These are phyloP conservation scores for Lordiphosa stackelbergi DNA, from an alignment of 1,140 invertebrate genomes.

Conservation along the genomic window DNA sequence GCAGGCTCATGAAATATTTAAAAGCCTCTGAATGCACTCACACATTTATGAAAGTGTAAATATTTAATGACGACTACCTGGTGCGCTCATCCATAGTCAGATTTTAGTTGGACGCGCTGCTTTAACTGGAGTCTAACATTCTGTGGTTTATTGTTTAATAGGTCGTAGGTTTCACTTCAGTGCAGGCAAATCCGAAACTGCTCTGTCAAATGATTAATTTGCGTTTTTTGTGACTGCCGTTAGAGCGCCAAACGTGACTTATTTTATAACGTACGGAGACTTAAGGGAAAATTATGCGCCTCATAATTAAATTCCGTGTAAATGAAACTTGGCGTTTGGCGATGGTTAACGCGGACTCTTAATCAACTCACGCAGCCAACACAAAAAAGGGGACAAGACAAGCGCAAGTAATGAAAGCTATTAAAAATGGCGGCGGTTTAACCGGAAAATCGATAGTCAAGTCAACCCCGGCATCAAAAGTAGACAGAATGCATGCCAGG, in stretches of 20 bases:
- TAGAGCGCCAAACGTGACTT: conserved; percentile 24
- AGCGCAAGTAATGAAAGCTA: conserved; percentile 65
- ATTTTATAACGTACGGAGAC: conserved; percentile 33
- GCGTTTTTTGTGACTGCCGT: conserved; percentile 31
- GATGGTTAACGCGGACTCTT: conserved; percentile 37
- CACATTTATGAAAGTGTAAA: conserved; percentile 74
- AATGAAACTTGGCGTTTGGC: conserved; percentile 39
- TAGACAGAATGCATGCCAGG: conserved; percentile 59
- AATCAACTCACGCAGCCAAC: conserved; percentile 58
- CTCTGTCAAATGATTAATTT: conserved; percentile 24
- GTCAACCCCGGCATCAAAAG: conserved; percentile 47
- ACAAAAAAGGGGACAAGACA: conserved; percentile 23
- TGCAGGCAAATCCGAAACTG: too few relatives aligned
- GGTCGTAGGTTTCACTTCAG: not conserved
- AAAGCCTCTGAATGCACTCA: conserved; percentile 67
- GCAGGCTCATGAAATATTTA: conserved; percentile 63
- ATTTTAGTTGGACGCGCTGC: conserved; percentile 18
- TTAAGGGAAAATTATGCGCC: conserved; percentile 35
- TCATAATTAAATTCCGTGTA: conserved; percentile 60
- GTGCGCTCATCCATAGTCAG: conserved; percentile 20
- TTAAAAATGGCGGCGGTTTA: conserved; percentile 69
- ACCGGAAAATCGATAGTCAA: conserved; percentile 58
- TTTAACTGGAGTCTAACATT: not conserved
- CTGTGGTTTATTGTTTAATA: conserved; percentile 13
- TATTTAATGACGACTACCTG: conserved; percentile 66